Conservation (phyloP, 2,113 vertebrate genomes). For the Hydropotes inermis region DNA sequence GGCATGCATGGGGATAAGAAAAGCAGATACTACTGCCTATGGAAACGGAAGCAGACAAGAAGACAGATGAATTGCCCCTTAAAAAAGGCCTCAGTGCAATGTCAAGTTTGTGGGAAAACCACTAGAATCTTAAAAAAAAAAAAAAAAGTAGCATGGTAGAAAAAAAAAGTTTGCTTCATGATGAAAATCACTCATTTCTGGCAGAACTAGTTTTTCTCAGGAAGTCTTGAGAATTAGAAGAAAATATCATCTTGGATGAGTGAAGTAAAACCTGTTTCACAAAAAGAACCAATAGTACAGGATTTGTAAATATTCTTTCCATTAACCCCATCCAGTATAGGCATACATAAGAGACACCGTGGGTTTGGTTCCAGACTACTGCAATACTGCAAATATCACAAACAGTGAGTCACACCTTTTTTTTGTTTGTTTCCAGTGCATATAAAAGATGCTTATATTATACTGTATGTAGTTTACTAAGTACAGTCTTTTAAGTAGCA, state of each 20-base stretch:
- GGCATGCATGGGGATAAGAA: accelerated
- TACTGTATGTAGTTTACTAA: not conserved
- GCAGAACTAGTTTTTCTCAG: not conserved
- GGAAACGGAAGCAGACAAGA: not conserved
- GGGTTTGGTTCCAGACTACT: not conserved
- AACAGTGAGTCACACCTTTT: not conserved
- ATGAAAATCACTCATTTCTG: not conserved
- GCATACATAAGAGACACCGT: not conserved
- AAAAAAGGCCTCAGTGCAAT: not conserved
- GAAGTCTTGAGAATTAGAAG: constrained; percentile 14
- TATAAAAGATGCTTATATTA: not conserved
- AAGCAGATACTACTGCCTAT: not conserved
- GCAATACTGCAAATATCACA: not conserved
- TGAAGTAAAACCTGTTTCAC: not conserved
- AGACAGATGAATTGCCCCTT: not conserved
- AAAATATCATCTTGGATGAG: not conserved
- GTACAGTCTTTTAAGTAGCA: not conserved
- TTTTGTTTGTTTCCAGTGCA: not conserved
- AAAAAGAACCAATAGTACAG: not conserved
- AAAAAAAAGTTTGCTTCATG: not conserved
- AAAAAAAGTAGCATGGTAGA: not conserved
- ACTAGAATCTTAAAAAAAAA: not conserved
- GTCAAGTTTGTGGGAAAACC: not conserved
- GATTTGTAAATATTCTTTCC: not conserved
- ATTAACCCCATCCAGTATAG: not conserved